These are phyloP conservation scores for Ecliptopera silaceata DNA, from an alignment of 2,888 invertebrate genomes.

Conservation along the genomic window DNA sequence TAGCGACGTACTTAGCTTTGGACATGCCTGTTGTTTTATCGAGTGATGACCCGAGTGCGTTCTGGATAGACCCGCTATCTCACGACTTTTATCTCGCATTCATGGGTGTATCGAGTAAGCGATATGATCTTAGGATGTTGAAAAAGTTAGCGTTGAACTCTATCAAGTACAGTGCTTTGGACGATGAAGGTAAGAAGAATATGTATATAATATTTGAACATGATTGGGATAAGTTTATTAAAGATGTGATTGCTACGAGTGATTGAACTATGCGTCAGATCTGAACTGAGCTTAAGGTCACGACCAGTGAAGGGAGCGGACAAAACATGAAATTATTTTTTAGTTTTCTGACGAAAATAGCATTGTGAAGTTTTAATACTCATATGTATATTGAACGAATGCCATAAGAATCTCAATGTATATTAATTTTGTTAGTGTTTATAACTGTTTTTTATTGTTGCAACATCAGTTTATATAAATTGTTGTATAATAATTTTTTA, in stretches of 20 bases:
- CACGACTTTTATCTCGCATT: constrained; percentile 92
- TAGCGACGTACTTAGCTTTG: constrained; percentile 84
- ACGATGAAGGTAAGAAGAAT: constrained; percentile 47
- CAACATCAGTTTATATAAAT: no score
- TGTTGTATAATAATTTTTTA: no score
- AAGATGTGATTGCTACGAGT: constrained; percentile 41
- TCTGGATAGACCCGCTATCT: constrained; percentile 88
- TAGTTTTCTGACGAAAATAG: no score
- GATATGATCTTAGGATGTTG: constrained; percentile 86
- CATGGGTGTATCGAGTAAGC: constrained; percentile 87
- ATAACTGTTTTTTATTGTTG: no score
- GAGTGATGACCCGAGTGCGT: constrained; percentile 91
- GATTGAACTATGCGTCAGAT: background rate
- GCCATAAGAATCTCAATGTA: no score
- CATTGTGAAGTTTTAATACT: no score
- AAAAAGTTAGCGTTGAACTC: constrained; percentile 91
- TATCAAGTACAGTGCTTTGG: constrained; percentile 85
- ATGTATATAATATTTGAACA: constrained; percentile 50
- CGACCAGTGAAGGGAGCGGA: no score
- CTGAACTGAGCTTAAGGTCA: background rate
- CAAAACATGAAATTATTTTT: no score
- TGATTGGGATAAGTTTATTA: constrained; percentile 64
- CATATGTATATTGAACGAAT: no score
- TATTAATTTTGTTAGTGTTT: no score
- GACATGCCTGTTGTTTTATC: constrained; percentile 89